Conservation (phyloP, 2,797 vertebrate genomes). For the Neosilurus hyrtlii region DNA sequence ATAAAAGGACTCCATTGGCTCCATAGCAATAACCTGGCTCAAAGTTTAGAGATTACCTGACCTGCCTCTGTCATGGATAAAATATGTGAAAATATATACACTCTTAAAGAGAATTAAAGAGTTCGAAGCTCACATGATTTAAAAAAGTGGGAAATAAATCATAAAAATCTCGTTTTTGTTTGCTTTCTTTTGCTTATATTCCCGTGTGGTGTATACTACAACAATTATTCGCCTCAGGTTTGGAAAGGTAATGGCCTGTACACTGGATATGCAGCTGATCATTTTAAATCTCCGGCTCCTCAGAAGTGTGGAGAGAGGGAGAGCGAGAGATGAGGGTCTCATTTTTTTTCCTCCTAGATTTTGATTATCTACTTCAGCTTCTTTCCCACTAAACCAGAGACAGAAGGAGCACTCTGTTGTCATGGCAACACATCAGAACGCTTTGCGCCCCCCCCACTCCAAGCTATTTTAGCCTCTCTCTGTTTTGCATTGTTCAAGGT, state of each 20-base stretch:
- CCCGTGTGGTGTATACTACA: too few relatives aligned
- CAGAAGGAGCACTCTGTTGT: conserved; percentile 77
- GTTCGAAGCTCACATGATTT: too few relatives aligned
- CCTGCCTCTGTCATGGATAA: too few relatives aligned
- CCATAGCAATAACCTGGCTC: too few relatives aligned
- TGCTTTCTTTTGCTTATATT: too few relatives aligned
- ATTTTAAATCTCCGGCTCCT: conserved; percentile 7
- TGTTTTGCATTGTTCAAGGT: conserved; percentile 77
- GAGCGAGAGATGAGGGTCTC: not conserved
- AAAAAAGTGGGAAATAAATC: too few relatives aligned
- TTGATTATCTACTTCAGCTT: conserved; percentile 78
- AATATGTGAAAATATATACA: too few relatives aligned
- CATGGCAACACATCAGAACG: conserved; percentile 78
- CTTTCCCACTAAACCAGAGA: conserved; percentile 79
- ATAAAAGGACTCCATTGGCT: too few relatives aligned
- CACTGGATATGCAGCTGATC: not conserved
- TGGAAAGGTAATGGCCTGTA: not conserved
- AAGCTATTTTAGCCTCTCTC: conserved; percentile 68
- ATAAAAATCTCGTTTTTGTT: too few relatives aligned
- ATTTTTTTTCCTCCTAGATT: conserved; percentile 76
- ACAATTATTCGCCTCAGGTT: too few relatives aligned
- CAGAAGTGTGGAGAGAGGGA: not conserved
- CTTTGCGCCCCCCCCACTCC: conserved; percentile 59
- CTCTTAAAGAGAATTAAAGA: too few relatives aligned
- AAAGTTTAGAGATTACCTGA: too few relatives aligned